phyloP scores from a whole-genome alignment of 2,888 invertebrate genomes.

The Mesoligia furuncula region DNA sequence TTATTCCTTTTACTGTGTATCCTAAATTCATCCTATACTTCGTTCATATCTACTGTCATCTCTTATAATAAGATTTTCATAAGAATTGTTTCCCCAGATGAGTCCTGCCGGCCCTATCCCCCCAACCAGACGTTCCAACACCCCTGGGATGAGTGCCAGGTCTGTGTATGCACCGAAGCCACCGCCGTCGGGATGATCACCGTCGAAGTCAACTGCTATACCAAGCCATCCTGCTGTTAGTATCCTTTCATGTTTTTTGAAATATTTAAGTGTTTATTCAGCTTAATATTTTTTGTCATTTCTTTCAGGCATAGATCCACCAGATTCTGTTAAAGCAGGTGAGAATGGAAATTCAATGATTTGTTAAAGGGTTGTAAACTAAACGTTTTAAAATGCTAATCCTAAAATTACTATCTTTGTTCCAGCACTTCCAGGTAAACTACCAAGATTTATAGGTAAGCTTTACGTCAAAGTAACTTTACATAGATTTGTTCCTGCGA shows the following conservation, averaged over 20 bases:
- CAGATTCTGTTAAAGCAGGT: constrained; percentile 58
- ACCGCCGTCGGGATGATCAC: constrained; percentile 68
- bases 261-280: background rate
- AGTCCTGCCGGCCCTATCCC: constrained; percentile 81
- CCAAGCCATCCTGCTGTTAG: constrained; percentile 84
- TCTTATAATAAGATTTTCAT: background rate
- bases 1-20: background rate
- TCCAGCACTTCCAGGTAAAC: constrained; percentile 54
- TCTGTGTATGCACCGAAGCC: constrained; percentile 80
- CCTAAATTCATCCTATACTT: background rate
- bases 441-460: constrained; percentile 38
- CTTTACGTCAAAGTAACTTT: background rate
- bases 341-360: background rate
- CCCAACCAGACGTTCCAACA: constrained; percentile 83
- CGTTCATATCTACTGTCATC: background rate
- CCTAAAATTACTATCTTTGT: background rate
- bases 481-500: background rate
- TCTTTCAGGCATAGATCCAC: constrained; percentile 61
- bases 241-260: constrained; percentile 41
- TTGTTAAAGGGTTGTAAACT: background rate
- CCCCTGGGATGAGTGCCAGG: constrained; percentile 86
- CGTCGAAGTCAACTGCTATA: constrained; percentile 84
- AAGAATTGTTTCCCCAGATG: constrained; percentile 71
- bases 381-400: background rate
- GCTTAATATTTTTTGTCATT: constrained; percentile 11